These are phyloP conservation scores for Macrotrachela quadricornifera DNA, from an alignment of 1,140 invertebrate genomes.

Conservation along the genomic window DNA sequence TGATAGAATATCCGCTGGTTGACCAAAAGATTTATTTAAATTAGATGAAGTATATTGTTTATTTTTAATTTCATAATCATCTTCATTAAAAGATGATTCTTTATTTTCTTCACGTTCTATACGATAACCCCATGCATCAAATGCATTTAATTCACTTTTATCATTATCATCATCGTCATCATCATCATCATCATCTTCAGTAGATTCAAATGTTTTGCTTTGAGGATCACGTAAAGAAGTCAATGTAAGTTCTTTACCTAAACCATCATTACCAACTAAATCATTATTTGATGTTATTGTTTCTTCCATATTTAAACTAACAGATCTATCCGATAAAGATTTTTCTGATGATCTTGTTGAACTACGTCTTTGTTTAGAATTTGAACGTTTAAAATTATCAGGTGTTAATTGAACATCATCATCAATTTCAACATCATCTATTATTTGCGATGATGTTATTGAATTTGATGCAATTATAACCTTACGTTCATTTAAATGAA, in stretches of 20 bases:
- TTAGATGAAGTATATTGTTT: too few relatives aligned
- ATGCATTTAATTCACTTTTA: background rate
- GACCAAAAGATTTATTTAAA: too few relatives aligned
- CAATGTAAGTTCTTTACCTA: background rate
- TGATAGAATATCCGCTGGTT: too few relatives aligned
- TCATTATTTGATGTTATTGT: background rate
- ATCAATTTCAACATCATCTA: background rate
- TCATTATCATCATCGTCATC: background rate
- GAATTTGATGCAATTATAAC: background rate
- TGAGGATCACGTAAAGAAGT: background rate
- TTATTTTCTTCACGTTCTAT: too few relatives aligned
- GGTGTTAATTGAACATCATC: background rate
- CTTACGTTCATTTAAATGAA: background rate
- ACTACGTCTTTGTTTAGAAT: background rate
- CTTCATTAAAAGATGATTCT: too few relatives aligned
- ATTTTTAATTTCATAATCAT: too few relatives aligned
- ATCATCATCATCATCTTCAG: too few relatives aligned
- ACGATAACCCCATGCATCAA: too few relatives aligned
- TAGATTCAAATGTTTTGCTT: background rate
- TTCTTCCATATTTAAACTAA: background rate
- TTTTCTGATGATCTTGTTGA: background rate
- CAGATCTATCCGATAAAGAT: background rate
- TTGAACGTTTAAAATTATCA: background rate
- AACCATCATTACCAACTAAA: background rate
- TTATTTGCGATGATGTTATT: background rate